Percentiles rank a stretch among this genome's conserved stretches.
Conservation (phyloP, 2,113 vertebrate species). For the Otus sunia region DNA sequence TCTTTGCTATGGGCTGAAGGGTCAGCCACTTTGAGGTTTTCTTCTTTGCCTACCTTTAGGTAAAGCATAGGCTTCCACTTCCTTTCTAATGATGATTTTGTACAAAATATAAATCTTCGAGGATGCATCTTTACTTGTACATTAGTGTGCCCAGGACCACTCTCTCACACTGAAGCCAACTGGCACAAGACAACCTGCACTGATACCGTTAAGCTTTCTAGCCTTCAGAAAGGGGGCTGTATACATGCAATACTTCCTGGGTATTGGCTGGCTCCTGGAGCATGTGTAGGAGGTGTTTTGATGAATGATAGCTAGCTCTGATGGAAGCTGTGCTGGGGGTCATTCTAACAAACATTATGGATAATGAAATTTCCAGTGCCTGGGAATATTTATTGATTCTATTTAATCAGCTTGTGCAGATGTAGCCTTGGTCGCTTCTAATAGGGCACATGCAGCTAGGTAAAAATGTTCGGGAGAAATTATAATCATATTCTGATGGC, state of each 20-base stretch:
- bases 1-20: background rate
- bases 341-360: background rate
- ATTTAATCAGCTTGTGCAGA: background rate
- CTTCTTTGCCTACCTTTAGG: background rate
- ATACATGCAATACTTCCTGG: background rate
- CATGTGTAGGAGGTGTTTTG: background rate
- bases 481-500: background rate
- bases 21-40: background rate
- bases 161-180: background rate
- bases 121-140: background rate
- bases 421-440: background rate
- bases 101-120: background rate
- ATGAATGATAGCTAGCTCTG: background rate
- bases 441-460: background rate
- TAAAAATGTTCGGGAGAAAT: background rate
- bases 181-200: background rate
- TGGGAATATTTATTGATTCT: background rate
- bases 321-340: background rate
- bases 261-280: background rate
- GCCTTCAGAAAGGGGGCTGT: background rate
- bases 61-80: background rate
- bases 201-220: background rate
- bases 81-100: background rate
- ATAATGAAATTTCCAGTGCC: background rate
- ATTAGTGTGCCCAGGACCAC: background rate